phyloP scores from a whole-genome alignment of 2,797 vertebrate species.

The Onychomys leucogaster region DNA sequence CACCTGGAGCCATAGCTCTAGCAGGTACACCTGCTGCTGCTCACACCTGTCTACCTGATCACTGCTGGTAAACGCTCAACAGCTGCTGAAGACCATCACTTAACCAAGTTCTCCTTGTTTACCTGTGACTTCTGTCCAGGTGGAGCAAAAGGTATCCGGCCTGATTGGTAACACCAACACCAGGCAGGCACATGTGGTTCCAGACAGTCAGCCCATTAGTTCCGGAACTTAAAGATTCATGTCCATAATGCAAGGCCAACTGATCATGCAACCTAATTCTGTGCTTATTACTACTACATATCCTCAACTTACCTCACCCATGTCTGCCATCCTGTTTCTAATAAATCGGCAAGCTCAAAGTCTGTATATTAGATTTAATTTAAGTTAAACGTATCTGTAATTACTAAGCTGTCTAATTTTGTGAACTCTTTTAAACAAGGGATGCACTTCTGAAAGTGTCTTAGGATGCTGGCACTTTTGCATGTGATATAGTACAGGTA shows the following conservation, averaged over 20 bases:
- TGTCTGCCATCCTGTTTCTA: neutral
- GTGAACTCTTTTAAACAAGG: neutral
- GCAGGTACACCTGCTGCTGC: neutral
- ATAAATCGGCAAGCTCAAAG: neutral
- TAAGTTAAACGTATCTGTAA: neutral
- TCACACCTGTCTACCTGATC: neutral
- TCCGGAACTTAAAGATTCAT: neutral
- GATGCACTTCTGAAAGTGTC: neutral
- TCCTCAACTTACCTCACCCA: neutral
- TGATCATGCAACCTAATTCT: neutral
- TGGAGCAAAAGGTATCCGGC: neutral
- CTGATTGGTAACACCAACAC: neutral
- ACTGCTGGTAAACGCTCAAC: neutral
- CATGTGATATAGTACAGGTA: neutral
- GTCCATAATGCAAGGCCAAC: neutral
- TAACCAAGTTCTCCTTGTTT: neutral
- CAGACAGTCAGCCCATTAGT: neutral
- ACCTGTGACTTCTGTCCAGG: neutral
- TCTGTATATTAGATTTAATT: neutral
- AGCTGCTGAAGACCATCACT: neutral
- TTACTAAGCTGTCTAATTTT: neutral
- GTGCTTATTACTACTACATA: neutral
- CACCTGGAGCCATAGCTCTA: neutral
- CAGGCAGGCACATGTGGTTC: neutral
- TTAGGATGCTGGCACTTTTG: neutral